Base-by-base conservation (phyloP, 2,113 vertebrate genomes). In the Vulpes lagopus region DNA sequence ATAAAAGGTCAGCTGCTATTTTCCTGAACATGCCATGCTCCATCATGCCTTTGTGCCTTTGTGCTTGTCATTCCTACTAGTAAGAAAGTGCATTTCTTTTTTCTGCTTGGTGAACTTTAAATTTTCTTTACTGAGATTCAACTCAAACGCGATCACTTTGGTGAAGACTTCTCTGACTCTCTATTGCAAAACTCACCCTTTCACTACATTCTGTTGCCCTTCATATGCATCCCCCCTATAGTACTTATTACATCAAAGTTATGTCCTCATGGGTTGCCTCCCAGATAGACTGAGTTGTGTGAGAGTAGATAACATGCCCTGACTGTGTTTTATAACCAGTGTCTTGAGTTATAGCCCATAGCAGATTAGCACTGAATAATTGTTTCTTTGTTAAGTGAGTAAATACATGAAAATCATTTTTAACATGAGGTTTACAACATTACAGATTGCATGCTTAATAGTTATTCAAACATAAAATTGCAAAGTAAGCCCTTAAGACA, bases 81-180 rank as follows among this genome's bases (percentile, higher is more conserved):
- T 84, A 93, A 83, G 86, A 96, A 97, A 97, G 67, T 6, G 38
- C 49, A 71, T 96, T 94, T 88, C 62, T 89, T 92, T 96, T 94
- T 95, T 35, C 89, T 80, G 59, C 78, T n/a, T 89, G 57, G 86
- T 95, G 97, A 98, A 97, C 91, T 97, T 97, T 95, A 93, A 79
- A 96, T 96, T 86, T 89, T 83, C 67, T 82, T 88, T 88, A 82
- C 35, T 88, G 85, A 97, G 93, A 96, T 93, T 96, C 92, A 88
- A 23, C 71, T 93, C 38, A 94, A 73, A 65, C 55, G 35, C 3
- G 20, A 94, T 59, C 55, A 71, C 27, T 85, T 91, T 53, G 20
- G 27, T 73, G 78, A 78, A 43, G 27, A 49, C 38, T 93, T 65
- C 59, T 65, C 38, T 76, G 69, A 65, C 23, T 97, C 57, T 80